Conservation (phyloP, 2,888 invertebrate genomes). For the Empis stercorea region DNA sequence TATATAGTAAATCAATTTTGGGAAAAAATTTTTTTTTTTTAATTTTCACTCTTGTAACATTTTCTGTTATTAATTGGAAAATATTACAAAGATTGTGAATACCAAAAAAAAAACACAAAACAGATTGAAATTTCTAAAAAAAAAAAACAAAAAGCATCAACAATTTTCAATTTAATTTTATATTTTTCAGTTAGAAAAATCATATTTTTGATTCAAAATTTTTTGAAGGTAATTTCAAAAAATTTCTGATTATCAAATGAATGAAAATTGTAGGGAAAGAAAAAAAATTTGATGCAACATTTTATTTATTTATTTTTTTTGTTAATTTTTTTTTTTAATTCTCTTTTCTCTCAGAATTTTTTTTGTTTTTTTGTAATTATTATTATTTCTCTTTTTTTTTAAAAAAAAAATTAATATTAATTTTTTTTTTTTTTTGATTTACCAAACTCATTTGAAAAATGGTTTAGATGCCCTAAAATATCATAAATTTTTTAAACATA, state of each 20-base stretch:
- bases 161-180: too few species aligned
- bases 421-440: slow-evolving; percentile 3
- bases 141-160: slow-evolving; percentile 1
- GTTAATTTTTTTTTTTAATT: slow-evolving; percentile 2
- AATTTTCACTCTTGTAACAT: too few species aligned
- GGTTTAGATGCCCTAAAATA: neutral
- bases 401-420: neutral
- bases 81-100: neutral
- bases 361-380: too few species aligned
- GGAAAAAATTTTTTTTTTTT: too few species aligned
- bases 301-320: neutral
- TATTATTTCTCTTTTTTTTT: neutral
- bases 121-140: neutral
- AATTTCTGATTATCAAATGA: too few species aligned
- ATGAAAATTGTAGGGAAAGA: too few species aligned
- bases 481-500: too few species aligned
- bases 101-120: neutral
- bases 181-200: slow-evolving; percentile 9
- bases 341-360: too few species aligned
- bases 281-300: neutral
- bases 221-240: neutral
- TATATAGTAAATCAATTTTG: too few species aligned
- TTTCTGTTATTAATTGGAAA: too few species aligned
- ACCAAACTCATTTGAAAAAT: neutral
- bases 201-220: slow-evolving; percentile 9